phyloP scores from a whole-genome alignment of 2,113 vertebrate genomes.

The Silurus meridionalis region DNA sequence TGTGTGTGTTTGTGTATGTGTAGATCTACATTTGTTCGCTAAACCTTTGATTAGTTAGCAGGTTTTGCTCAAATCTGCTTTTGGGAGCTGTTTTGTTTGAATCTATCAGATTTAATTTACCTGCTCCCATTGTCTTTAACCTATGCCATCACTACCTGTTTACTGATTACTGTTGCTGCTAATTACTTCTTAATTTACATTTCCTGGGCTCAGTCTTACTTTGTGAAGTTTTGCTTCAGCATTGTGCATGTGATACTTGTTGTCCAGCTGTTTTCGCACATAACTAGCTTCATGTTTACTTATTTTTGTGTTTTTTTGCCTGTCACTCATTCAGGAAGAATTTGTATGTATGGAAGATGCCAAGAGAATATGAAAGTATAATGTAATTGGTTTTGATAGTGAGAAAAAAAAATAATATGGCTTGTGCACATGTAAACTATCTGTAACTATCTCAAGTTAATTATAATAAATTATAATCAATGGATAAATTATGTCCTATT shows the following conservation, averaged over 20 bases:
- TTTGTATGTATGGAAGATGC: background rate
- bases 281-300: background rate
- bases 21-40: background rate
- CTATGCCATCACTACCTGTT: background rate
- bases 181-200: background rate
- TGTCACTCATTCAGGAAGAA: background rate
- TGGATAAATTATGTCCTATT: background rate
- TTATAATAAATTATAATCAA: background rate
- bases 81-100: background rate
- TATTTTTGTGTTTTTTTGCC: background rate
- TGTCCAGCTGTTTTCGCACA: background rate
- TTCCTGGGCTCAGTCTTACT: background rate
- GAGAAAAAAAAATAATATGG: background rate
- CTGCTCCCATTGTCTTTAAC: background rate
- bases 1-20: conserved; percentile 4
- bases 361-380: background rate
- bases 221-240: background rate
- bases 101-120: background rate
- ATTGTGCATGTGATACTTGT: background rate
- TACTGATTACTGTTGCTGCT: background rate
- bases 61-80: too few species aligned
- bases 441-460: background rate
- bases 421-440: background rate
- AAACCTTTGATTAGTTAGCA: background rate
- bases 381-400: background rate